phyloP scores from a whole-genome alignment of 2,113 vertebrate species.

The Xenopus borealis region DNA sequence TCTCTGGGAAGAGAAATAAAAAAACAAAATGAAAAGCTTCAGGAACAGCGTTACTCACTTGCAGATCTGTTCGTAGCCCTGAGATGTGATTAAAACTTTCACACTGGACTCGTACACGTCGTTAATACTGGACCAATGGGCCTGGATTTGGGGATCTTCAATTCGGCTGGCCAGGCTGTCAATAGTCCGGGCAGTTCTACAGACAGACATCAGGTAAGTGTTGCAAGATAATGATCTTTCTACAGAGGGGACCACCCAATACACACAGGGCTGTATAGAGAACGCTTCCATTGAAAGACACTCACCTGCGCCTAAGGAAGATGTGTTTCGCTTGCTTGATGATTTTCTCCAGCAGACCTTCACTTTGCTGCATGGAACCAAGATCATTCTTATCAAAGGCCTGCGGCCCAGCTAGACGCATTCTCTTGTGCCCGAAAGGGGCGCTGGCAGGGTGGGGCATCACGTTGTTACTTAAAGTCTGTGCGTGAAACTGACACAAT shows the following conservation, averaged over 20 bases:
- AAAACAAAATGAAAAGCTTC: too few relatives aligned
- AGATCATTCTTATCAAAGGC: slow-evolving; percentile 93
- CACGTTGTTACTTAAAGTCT: slow-evolving; percentile 85
- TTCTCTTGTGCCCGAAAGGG: slow-evolving; percentile 89
- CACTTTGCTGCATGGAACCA: slow-evolving; percentile 76
- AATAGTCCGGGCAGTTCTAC: slow-evolving; percentile 90
- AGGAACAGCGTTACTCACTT: slow-evolving; percentile 73
- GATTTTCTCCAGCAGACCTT: slow-evolving; percentile 96
- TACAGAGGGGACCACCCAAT: too few relatives aligned
- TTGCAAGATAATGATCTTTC: too few relatives aligned
- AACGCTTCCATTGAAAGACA: background rate
- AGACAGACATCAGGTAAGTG: background rate
- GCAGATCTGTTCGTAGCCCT: slow-evolving; percentile 98
- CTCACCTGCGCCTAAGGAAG: slow-evolving; percentile 88
- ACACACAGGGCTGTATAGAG: too few relatives aligned
- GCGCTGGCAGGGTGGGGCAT: slow-evolving; percentile 94
- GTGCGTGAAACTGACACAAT: slow-evolving; percentile 89
- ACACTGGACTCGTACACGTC: slow-evolving; percentile 97
- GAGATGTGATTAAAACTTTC: slow-evolving; percentile 96
- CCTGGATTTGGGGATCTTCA: slow-evolving; percentile 97
- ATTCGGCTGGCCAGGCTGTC: slow-evolving; percentile 92
- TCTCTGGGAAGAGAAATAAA: too few relatives aligned
- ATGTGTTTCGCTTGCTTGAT: slow-evolving; percentile 98
- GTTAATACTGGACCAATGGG: slow-evolving; percentile 98
- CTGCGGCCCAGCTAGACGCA: slow-evolving; percentile 87